Percentiles rank a stretch among this genome's conserved stretches.
These are phyloP conservation scores for Gulo gulo DNA, from an alignment of 2,113 vertebrate species.

Conservation along the genomic window DNA sequence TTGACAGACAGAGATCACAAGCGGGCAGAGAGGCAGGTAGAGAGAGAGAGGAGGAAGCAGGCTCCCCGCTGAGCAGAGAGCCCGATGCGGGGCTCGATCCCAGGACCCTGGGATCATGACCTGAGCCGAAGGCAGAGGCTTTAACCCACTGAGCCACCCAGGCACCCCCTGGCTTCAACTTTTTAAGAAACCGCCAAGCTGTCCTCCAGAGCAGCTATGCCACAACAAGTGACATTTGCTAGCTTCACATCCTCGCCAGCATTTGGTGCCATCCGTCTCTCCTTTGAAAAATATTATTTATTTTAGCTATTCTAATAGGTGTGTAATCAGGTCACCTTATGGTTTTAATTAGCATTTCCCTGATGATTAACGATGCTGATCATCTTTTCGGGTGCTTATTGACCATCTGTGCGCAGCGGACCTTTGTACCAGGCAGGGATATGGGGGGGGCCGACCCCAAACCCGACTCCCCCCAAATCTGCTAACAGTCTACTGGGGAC, in stretches of 20 bases:
- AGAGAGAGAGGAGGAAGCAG: too few species aligned
- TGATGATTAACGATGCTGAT: fast-evolving
- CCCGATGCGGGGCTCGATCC: too few species aligned
- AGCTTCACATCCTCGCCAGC: not conserved
- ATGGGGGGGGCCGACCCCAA: not conserved
- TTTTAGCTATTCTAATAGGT: not conserved
- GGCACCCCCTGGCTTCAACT: not conserved
- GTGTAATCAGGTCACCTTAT: too few species aligned
- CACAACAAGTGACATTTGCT: not conserved
- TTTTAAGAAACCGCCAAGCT: not conserved
- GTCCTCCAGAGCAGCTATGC: not conserved
- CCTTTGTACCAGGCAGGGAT: not conserved
- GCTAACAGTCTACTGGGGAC: not conserved
- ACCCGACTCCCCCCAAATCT: not conserved
- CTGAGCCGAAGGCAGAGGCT: too few species aligned
- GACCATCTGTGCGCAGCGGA: too few species aligned
- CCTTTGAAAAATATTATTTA: not conserved
- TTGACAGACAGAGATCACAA: too few species aligned
- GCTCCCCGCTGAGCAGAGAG: too few species aligned
- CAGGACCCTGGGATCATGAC: too few species aligned
- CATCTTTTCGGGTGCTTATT: not conserved
- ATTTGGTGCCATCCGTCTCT: not conserved
- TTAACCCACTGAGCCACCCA: too few species aligned
- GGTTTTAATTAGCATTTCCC: not conserved
- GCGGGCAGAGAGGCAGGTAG: too few species aligned